phyloP scores from a whole-genome alignment of 2,113 vertebrate genomes.

The Salvelinus namaycush region DNA sequence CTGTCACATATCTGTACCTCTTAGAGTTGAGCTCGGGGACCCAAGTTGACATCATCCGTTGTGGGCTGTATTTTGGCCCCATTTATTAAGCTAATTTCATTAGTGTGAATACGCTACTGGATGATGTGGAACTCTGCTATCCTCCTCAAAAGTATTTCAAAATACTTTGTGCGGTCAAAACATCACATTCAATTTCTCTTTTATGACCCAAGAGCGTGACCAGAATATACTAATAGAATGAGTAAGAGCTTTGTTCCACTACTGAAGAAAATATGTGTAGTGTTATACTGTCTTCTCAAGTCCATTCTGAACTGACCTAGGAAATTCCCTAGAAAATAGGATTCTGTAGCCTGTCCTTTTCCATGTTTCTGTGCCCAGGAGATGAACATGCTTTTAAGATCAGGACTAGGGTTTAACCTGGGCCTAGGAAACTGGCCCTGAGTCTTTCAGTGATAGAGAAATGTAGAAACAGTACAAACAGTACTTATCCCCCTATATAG shows the following conservation, averaged over 20 bases:
- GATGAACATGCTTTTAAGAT: too few species aligned
- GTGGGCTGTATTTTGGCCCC: too few species aligned
- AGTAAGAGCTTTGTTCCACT: slow-evolving; percentile 4
- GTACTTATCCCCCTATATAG: too few species aligned
- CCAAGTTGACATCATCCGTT: slow-evolving; percentile 56
- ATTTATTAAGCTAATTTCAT: slow-evolving; percentile 15
- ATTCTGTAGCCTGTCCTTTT: not conserved
- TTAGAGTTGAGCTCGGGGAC: slow-evolving; percentile 46
- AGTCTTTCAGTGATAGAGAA: too few species aligned
- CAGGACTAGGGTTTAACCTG: too few species aligned
- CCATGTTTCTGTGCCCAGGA: too few species aligned
- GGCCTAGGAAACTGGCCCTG: too few species aligned
- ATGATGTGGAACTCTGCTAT: too few species aligned
- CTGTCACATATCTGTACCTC: slow-evolving; percentile 68
- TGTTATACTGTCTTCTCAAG: not conserved
- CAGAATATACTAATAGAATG: slow-evolving; percentile 45
- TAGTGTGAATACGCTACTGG: slow-evolving; percentile 13
- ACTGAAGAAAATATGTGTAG: not conserved
- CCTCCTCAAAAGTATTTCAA: too few species aligned
- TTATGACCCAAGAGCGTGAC: slow-evolving; percentile 14
- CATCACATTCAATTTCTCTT: slow-evolving; percentile 17
- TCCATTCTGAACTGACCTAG: not conserved
- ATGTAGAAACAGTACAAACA: too few species aligned
- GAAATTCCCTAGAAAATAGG: not conserved
- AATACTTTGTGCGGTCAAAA: too few species aligned